Percentiles rank a stretch among this genome's conserved stretches.
These are phyloP conservation scores for Atta texana DNA, from an alignment of 1,140 invertebrate genomes.

Conservation along the genomic window DNA sequence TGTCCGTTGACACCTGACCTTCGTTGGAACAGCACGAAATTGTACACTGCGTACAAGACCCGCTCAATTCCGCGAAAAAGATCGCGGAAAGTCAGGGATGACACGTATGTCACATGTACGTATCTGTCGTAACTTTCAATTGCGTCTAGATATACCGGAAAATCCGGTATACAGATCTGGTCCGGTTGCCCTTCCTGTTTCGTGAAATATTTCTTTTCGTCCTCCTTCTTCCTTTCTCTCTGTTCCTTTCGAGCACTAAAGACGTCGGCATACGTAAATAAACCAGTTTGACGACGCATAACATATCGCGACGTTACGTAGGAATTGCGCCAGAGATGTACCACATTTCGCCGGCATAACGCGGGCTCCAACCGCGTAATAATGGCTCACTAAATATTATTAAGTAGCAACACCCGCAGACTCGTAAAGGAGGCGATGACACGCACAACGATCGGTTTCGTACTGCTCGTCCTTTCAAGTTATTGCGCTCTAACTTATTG, in stretches of 20 bases:
- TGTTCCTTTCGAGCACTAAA: slow-evolving; percentile 38
- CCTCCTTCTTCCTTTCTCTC: slow-evolving; percentile 53
- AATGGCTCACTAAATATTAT: slow-evolving; percentile 63
- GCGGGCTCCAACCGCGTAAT: slow-evolving; percentile 46
- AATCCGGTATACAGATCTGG: slow-evolving; percentile 71
- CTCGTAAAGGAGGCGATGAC: slow-evolving; percentile 58
- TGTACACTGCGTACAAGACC: slow-evolving; percentile 30
- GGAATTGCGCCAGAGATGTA: slow-evolving; percentile 56
- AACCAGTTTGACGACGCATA: slow-evolving; percentile 77
- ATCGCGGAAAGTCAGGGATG: slow-evolving; percentile 57
- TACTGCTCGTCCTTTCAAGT: slow-evolving; percentile 20
- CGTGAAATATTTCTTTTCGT: slow-evolving; percentile 66
- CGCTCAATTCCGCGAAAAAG: slow-evolving; percentile 55
- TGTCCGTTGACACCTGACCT: slow-evolving; percentile 69
- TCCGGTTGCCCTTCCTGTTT: slow-evolving; percentile 72
- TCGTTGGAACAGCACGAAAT: slow-evolving; percentile 43
- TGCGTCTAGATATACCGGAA: slow-evolving; percentile 76
- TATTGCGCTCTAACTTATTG: slow-evolving; percentile 36
- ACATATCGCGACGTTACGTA: slow-evolving; percentile 41
- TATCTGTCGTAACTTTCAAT: slow-evolving; percentile 43
- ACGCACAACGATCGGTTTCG: slow-evolving; percentile 49
- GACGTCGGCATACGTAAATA: slow-evolving; percentile 73
- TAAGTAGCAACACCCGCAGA: slow-evolving; percentile 43
- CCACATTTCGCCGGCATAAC: slow-evolving; percentile 15
- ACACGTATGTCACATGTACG: not conserved